Evolutionary conservation across 2,797 vertebrate species (phyloP).

Genomic region (Melanotaenia pygmaea): DNA sequence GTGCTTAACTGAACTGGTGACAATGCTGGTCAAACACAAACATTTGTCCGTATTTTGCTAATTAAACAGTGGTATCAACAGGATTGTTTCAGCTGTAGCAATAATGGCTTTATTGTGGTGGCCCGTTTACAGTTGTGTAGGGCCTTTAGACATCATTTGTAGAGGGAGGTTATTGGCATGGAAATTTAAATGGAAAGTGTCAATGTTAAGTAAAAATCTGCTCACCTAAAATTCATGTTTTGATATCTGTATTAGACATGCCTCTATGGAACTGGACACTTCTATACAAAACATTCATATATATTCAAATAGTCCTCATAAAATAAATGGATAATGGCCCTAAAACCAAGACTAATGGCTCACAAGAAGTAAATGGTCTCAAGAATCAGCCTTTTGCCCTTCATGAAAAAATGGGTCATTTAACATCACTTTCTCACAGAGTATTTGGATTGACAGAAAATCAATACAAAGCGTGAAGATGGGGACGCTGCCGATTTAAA

Average conservation of each 20-base stretch:
- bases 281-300: not conserved
- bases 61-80: not conserved
- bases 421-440: conserved; percentile 59
- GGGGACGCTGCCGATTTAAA: conserved; percentile 30
- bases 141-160: no score
- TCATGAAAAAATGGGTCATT: conserved; percentile 49
- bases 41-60: conserved; percentile 31
- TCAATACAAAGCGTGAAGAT: conserved; percentile 64
- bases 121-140: no score
- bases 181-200: no score
- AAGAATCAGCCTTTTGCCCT: conserved; percentile 41
- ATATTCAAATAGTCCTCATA: not conserved
- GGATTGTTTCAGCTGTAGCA: not conserved
- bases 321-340: not conserved
- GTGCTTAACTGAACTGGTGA: conserved; percentile 54
- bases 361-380: conserved; percentile 14
- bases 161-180: no score
- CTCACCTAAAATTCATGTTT: no score
- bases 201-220: no score
- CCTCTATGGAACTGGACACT: not conserved
- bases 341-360: not conserved
- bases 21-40: conserved; percentile 28
- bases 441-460: conserved; percentile 74
- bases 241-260: not conserved
- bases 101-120: no score